These are phyloP conservation scores for Phalacrocorax pelagicus DNA, from an alignment of 2,113 vertebrate species.

Conservation along the genomic window DNA sequence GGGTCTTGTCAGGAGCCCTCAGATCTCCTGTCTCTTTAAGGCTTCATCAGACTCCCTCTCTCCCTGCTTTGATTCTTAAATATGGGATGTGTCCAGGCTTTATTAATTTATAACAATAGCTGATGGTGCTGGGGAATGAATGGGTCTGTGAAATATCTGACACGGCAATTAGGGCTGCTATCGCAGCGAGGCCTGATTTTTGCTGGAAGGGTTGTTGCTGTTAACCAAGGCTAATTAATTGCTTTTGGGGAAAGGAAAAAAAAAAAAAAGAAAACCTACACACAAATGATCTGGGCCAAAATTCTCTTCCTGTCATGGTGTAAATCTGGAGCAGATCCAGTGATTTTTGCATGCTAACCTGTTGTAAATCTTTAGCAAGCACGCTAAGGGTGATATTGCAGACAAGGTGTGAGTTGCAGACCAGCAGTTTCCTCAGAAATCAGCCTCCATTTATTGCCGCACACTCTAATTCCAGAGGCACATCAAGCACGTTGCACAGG, in stretches of 20 bases:
- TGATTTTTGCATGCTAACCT: neutral
- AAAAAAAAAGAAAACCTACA: accelerated
- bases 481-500: accelerated
- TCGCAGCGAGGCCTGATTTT: neutral
- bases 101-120: constrained; percentile 52
- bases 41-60: neutral
- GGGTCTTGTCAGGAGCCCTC: neutral
- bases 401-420: neutral
- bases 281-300: neutral
- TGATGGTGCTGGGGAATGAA: constrained; percentile 33
- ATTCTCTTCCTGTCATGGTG: neutral
- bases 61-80: constrained; percentile 31
- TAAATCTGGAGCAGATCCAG: neutral
- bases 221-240: constrained; percentile 13
- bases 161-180: constrained; percentile 19
- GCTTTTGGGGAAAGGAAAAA: neutral
- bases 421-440: neutral
- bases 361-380: neutral
- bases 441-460: neutral
- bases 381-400: accelerated
- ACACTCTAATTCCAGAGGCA: neutral
- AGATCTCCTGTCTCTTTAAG: constrained; percentile 11
- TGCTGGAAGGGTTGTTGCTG: constrained; percentile 18
- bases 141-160: constrained; percentile 9
- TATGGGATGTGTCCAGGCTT: neutral